These are phyloP conservation scores for Trichonephila clavata DNA, from an alignment of 1,140 invertebrate species.

Conservation along the genomic window DNA sequence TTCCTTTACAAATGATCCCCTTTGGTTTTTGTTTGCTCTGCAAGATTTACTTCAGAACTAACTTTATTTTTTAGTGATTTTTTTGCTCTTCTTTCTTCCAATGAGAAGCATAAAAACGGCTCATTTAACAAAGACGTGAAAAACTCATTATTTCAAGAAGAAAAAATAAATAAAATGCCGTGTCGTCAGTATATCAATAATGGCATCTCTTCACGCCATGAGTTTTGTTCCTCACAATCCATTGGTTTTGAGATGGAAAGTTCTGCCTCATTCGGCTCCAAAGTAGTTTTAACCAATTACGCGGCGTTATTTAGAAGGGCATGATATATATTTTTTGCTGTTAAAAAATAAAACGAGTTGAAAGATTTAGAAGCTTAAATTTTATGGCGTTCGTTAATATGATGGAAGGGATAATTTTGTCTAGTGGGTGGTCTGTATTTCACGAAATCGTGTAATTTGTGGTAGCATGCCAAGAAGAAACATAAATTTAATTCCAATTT, in stretches of 20 bases:
- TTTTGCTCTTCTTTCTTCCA: not conserved
- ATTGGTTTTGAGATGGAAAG: conserved; percentile 14
- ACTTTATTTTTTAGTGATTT: not conserved
- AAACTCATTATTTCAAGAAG: not conserved
- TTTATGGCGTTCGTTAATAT: not conserved
- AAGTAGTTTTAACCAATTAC: conserved; percentile 41
- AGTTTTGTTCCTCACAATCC: conserved; percentile 37
- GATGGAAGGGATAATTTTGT: too few relatives aligned
- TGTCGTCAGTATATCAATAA: conserved; percentile 14
- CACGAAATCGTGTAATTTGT: too few relatives aligned
- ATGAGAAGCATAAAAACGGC: conserved; percentile 4
- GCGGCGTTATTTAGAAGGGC: not conserved
- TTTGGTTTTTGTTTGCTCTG: conserved; percentile 16
- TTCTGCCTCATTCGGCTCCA: conserved; percentile 24
- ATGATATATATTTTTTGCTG: not conserved
- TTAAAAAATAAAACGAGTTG: not conserved
- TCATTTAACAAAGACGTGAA: conserved; percentile 31
- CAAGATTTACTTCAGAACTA: conserved; percentile 13
- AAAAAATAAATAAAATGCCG: not conserved
- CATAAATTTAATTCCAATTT: too few relatives aligned
- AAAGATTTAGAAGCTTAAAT: not conserved
- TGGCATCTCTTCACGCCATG: not conserved
- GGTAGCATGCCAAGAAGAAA: too few relatives aligned
- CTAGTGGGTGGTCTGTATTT: too few relatives aligned
- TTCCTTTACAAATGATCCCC: conserved; percentile 8